Conservation (phyloP, 2,888 invertebrate species). For the Sinohyriopsis cumingii region DNA sequence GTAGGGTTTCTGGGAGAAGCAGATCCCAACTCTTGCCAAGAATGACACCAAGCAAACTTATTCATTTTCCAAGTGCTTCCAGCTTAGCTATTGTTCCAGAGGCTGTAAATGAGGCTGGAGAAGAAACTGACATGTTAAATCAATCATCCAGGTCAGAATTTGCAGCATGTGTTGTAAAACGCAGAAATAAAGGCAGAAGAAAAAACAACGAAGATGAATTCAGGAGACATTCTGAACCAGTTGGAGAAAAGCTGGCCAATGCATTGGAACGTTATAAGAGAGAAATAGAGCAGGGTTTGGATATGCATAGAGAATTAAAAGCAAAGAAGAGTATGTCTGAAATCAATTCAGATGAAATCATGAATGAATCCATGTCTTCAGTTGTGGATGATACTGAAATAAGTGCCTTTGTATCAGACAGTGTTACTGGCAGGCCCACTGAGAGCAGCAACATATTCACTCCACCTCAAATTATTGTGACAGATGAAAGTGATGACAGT, state of each 20-base stretch:
- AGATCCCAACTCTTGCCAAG: background rate
- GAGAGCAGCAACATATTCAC: no score
- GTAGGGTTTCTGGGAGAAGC: constrained; percentile 7
- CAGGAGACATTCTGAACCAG: constrained; percentile 56
- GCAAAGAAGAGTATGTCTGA: no score
- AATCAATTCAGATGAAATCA: no score
- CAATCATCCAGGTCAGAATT: constrained; percentile 4
- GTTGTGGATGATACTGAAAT: no score
- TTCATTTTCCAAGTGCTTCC: constrained; percentile 53
- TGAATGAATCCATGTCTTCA: no score
- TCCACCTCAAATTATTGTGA: no score
- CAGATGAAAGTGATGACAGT: no score
- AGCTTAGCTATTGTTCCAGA: constrained; percentile 65
- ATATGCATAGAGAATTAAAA: no score
- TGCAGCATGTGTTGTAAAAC: constrained; percentile 33
- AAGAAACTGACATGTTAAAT: constrained; percentile 16
- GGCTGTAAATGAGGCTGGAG: constrained; percentile 48
- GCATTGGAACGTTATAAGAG: constrained; percentile 48
- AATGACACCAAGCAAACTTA: constrained; percentile 19
- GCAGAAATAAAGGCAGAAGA: constrained; percentile 40
- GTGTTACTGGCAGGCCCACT: no score
- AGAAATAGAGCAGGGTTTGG: constrained; percentile 14
- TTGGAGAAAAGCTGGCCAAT: constrained; percentile 45
- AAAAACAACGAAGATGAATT: constrained; percentile 44
- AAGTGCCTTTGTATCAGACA: no score